Evolutionary conservation across 2,888 invertebrate genomes (phyloP), one percentile per base, ranked within the genome.

Genomic region (Noctua fimbriata): DNA sequence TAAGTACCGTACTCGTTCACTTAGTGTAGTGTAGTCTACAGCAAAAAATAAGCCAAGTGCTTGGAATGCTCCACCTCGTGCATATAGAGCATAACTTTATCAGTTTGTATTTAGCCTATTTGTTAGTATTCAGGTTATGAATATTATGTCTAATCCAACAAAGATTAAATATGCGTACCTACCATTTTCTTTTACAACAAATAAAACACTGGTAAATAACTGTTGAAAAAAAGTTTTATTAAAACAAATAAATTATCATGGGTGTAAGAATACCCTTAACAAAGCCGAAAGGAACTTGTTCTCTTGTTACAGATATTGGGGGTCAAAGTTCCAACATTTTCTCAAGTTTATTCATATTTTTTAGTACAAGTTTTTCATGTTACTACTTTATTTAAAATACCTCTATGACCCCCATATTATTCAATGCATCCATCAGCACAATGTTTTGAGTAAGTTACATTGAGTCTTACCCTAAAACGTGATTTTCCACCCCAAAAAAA

Each of bases 1-100:
- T 32, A 52, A 4, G 18, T 32, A 49, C 44, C 52, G 55, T 32
- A 24, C 21, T 73, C 47, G 9, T 41, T 58, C 9, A 32, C 41
- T n/a, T 80, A 49, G 44, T 52, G 81, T 18, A 36, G 10, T 49
- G 12, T 44, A 36, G 44, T 47, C 7, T 28, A 7, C 10, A 2
- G 65, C 44, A 21, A 32, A 36, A 65, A 66, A 81, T 81, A 73
- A 18, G 18, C 4, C 10, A 63, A 79, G 18, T 55, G 52, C n/a
- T 47, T n/a, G 21, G 24, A 18, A 32, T 49, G 14, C n/a, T 41
- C 16, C 12, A 21, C 36, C 21, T 49, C 12, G 5, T 16, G 71
- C 32, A 60, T 58, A 5, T 79, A 32, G 49, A 36, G 36, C 36
- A 36, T 0, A 32, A 21, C 10, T 65, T 36, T 12, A 65, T 14